Evolutionary conservation across 2,797 vertebrate genomes (phyloP), one percentile per base, ranked within the genome.

Genomic region (Pipistrellus pygmaeus): DNA sequence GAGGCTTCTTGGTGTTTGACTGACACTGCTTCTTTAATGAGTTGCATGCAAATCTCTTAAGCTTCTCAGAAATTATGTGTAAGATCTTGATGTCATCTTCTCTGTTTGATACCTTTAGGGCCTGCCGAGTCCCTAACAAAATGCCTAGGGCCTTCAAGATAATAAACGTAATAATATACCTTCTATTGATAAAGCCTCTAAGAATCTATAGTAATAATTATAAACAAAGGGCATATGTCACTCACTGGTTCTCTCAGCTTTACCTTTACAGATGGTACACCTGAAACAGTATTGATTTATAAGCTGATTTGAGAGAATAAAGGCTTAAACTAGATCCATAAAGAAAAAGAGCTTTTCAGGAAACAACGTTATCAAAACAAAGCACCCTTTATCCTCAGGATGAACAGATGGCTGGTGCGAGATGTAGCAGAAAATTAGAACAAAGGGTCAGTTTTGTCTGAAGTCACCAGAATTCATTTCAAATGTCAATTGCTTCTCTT

Each of bases 1-100:
- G 23, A 32, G 46, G n/a, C 41, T 78, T 69, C 80, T 90, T n/a
- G 5, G 13, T 90, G 64, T 78, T 90, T 96, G 88, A 75, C 14
- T 23, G 86, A 89, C 86, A 27, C n/a, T 85, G 38, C 62, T 91
- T 76, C 25, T 82, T 81, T n/a, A 85, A 73, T 44, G 9, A 94
- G 6, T 8, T 82, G 17, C 13, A 60, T 7, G 9, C 77, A 5
- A 81, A 81, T 84, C 6, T 69, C 78, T 71, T 88, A 75, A 83
- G 55, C 57, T 71, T 93, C 48, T 78, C 41, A 83, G 35, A 90
- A 82, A 84, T 3, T 35, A 11, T 1, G 38, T 13, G 2, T 62
- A 93, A 95, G 85, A 88, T 83, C n/a, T 75, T 92, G 3, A 64
- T n/a, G 13, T 57, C 23, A 55, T 6, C 32, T 48, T n/a, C 14